Evolutionary conservation across 1,140 invertebrate genomes (phyloP), one percentile per base, ranked within the genome.

Genomic region (Drosophila kepulauana): DNA sequence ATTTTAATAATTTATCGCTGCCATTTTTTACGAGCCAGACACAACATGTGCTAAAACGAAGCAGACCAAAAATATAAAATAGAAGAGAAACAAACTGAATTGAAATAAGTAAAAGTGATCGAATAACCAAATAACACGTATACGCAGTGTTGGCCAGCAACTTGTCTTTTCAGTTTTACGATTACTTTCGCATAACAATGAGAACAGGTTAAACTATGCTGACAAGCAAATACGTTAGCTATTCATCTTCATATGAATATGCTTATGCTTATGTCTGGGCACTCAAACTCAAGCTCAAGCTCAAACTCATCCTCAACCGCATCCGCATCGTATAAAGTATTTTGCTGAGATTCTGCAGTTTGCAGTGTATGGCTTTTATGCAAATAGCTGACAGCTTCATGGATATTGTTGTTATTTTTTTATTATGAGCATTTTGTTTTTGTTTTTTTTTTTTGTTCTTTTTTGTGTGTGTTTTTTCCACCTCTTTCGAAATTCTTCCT

Each of bases 301-400:
- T 15, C 15, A 45, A 11, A 46, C 15, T 46, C 45, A 46, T 46
- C 7, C 15, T 46, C 3, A 20, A 25, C 20, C 16, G 7, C 8
- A 52, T 38, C 6, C 25, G 41, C 20, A 11, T 38, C 49, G 8
- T 49, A 16, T 8, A 15, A 13, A 52, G 64, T 58, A 16, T 41
- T 51, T 43, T 25, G 48, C 20, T 66, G 38, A 56, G 20, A 38
- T 56, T 28, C 38, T 20, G 52, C 43, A 52, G 13, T 1, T 7
- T 69, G 56, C 56, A 69, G 46, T 45, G 46, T 45, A 10, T 48
- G 33, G 13, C 25, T 58, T 51, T 70, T 63, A 70, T 70, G 67
- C 67, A 70, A 70, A 70, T 70, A 33, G 58, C 58, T 62, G 28
- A 70, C 25, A 54, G 58, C 49, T 70, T 63, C 13, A 8, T 69